Evolutionary conservation across 2,797 vertebrate species (phyloP), one percentile per base, ranked within the genome.

Genomic region (Lindbergichthys nudifrons): DNA sequence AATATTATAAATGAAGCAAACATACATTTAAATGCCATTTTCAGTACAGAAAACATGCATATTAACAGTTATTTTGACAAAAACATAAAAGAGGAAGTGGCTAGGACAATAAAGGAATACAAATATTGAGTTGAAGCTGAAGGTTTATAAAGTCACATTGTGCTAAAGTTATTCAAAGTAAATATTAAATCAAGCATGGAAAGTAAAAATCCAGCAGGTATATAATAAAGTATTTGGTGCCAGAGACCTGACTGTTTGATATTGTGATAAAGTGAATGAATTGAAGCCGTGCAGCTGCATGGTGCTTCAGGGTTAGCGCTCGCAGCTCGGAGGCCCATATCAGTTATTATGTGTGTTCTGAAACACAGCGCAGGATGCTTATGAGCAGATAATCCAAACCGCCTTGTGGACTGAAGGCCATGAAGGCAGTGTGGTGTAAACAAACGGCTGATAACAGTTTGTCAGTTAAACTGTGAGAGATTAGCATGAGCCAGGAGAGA

Each of bases 391-490:
- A 88, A 89, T 85, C 70, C 79, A 58, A 83, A 87, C 85, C 5
- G 77, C 75, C 84, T 65, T 66, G 76, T 54, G 74, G 73, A 32
- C 68, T 64, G 26, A 64, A 41, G 83, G 70, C 74, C 71, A 68
- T 43, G 32, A 58, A 82, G 69, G 46, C 43, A 58, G 58, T 77
- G 57, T 81, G 56, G 69, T 79, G 82, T 82, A 83, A 91, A 92
- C 85, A 92, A 89, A 84, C 14, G 82, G 52, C 75, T 77, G 87
- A 88, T 92, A 89, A 84, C 65, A 77, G 70, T 73, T 65, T 79
- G 87, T 70, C 85, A 16, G 91, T 92, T 92, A 71, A 88, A 91
- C 82, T 76, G 84, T 83, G 58, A 61, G 67, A 75, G 83, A 88
- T 84, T 77, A 88, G 56, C 32, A 48, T 16, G 23, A 80, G 39